Evolutionary conservation across 1,140 invertebrate species (phyloP).

Genomic region (Bombus waltoni): DNA sequence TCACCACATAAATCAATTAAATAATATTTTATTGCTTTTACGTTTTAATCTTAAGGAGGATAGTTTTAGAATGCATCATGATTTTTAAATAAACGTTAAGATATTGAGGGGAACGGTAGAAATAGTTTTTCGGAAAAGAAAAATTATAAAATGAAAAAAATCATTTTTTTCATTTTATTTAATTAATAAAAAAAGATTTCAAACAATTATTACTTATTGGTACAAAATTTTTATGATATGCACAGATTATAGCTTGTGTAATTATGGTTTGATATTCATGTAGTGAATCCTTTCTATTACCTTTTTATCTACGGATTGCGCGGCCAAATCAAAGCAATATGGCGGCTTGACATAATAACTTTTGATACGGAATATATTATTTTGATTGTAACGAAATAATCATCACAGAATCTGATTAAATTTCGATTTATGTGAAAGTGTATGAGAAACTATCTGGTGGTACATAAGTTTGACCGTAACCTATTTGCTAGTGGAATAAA

Average conservation of each 20-base stretch:
- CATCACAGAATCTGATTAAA: slow-evolving; percentile 1
- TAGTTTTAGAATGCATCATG: not conserved
- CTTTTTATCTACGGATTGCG: slow-evolving; percentile 45
- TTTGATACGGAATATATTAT: slow-evolving; percentile 52
- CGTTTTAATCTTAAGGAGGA: not conserved
- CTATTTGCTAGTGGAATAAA: not conserved
- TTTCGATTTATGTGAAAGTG: not conserved
- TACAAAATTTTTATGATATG: not conserved
- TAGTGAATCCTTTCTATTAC: slow-evolving; percentile 27
- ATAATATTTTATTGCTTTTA: not conserved
- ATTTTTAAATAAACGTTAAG: not conserved
- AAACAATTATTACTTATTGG: not conserved
- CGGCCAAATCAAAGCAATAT: slow-evolving; percentile 68
- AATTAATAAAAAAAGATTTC: not conserved
- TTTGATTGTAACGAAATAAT: slow-evolving; percentile 43
- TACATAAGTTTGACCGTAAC: not conserved
- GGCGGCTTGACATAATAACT: slow-evolving; percentile 65
- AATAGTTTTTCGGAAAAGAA: not conserved
- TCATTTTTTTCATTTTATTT: not conserved
- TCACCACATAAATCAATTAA: not conserved
- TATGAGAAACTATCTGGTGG: not conserved
- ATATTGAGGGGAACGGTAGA: not conserved
- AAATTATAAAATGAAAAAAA: not conserved
- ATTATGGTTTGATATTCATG: slow-evolving; percentile 19
- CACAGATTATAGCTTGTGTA: not conserved